These are phyloP conservation scores for Diabrotica undecimpunctata DNA, from an alignment of 1,140 invertebrate species.

Conservation along the genomic window DNA sequence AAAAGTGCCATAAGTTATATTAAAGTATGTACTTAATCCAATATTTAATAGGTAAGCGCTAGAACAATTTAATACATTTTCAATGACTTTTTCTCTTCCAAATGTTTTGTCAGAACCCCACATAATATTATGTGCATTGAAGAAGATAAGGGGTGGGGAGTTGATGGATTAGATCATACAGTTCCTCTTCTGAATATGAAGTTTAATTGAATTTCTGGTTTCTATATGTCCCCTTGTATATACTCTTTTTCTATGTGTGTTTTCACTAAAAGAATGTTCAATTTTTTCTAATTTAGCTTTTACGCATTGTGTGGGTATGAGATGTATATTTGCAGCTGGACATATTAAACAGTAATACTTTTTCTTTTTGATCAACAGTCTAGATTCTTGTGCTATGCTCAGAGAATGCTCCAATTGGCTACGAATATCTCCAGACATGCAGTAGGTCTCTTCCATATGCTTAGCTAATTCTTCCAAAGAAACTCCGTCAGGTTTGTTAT, in stretches of 20 bases:
- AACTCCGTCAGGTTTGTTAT: constrained; percentile 15
- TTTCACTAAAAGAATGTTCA: constrained; percentile 10
- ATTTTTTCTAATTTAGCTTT: constrained; percentile 26
- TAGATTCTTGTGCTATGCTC: constrained; percentile 15
- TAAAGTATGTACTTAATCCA: too few relatives aligned
- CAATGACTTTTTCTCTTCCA: too few relatives aligned
- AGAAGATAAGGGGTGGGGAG: too few relatives aligned
- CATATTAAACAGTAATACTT: constrained; percentile 23
- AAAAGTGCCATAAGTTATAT: too few relatives aligned
- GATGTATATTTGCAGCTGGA: constrained; percentile 27
- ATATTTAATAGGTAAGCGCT: too few relatives aligned
- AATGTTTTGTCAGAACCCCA: too few relatives aligned
- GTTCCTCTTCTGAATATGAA: too few relatives aligned
- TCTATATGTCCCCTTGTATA: too few relatives aligned
- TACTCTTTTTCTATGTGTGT: background rate
- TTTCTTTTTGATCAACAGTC: constrained; percentile 21
- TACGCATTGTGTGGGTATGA: constrained; percentile 19
- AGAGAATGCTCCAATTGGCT: constrained; percentile 27
- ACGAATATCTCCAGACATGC: constrained; percentile 23
- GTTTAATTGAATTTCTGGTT: too few relatives aligned
- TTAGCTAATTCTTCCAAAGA: constrained; percentile 22
- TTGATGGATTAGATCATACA: too few relatives aligned
- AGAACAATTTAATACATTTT: too few relatives aligned
- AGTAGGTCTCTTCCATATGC: constrained; percentile 23
- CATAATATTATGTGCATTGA: too few relatives aligned